Percentiles rank a stretch among this genome's conserved stretches.
phyloP scores from a whole-genome alignment of 2,888 invertebrate species.

The Aromia moschata region DNA sequence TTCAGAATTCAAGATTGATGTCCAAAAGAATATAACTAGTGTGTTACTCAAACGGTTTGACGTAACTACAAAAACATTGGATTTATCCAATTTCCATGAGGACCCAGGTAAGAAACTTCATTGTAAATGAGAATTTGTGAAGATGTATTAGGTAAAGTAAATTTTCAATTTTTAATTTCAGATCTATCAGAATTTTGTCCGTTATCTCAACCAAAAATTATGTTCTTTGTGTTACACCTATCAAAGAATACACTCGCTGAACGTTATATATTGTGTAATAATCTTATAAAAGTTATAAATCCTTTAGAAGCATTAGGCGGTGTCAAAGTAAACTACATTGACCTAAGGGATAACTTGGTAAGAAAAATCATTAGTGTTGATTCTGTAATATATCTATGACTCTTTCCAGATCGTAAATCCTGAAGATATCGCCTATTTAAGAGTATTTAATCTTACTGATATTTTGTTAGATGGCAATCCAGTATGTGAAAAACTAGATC shows the following conservation, averaged over 20 bases:
- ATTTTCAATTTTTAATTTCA: no score
- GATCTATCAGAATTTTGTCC: constrained; percentile 58
- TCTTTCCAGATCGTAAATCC: constrained; percentile 51
- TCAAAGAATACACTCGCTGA: constrained; percentile 50
- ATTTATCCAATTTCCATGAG: constrained; percentile 62
- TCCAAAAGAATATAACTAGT: constrained; percentile 61
- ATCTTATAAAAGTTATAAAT: constrained; percentile 55
- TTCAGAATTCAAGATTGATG: constrained; percentile 62
- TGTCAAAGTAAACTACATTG: constrained; percentile 41
- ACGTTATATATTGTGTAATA: constrained; percentile 53
- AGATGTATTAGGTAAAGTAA: no score
- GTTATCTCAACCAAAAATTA: constrained; percentile 63
- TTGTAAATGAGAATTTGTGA: no score
- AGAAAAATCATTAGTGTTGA: constrained; percentile 10
- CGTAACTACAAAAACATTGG: constrained; percentile 51
- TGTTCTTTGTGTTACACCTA: constrained; percentile 62
- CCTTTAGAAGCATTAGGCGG: constrained; percentile 55
- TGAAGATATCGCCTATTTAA: constrained; percentile 41
- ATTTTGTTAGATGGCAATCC: constrained; percentile 76
- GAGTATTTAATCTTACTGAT: constrained; percentile 50
- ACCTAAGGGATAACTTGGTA: constrained; percentile 55
- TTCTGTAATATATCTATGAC: not conserved
- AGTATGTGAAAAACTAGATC: constrained; percentile 72
- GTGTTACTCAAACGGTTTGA: constrained; percentile 60
- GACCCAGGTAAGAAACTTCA: constrained; percentile 60